Evolutionary conservation across 2,797 vertebrate species (phyloP).

Genomic region (Dendrocincla fuliginosa): DNA sequence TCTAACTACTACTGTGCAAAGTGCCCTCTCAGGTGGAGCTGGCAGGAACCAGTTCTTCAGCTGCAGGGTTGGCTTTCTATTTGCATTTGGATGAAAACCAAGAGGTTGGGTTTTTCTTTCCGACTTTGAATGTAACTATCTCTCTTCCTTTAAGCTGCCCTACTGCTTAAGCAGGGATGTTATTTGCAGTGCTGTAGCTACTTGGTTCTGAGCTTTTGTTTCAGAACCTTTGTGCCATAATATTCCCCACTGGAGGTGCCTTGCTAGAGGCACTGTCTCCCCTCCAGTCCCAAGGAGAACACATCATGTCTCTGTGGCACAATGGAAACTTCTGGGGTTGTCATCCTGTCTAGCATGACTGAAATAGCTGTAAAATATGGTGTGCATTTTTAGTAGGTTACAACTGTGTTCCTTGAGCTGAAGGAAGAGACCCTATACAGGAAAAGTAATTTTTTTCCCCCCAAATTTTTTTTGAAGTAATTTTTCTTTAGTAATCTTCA

Average conservation of each 20-base stretch:
- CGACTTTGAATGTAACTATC: not conserved
- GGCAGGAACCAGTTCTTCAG: constrained; percentile 60
- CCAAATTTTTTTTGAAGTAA: not conserved
- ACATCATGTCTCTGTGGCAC: not conserved
- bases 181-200: not conserved
- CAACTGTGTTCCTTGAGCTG: not conserved
- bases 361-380: not conserved
- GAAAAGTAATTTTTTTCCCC: not conserved
- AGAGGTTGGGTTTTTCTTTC: not conserved
- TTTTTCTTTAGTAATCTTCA: not conserved
- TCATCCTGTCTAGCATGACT: not conserved
- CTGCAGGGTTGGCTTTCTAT: not conserved
- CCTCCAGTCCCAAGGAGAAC: not conserved
- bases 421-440: not conserved
- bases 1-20: not conserved
- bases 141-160: constrained; percentile 1
- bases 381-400: not conserved
- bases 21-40: constrained; percentile 45
- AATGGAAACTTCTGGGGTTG: not conserved
- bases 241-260: not conserved
- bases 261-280: not conserved
- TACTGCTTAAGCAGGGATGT: not conserved
- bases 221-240: not conserved
- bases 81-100: constrained; percentile 64
- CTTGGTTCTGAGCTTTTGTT: not conserved